Evolutionary conservation across 2,888 invertebrate genomes (phyloP), one percentile per base, ranked within the genome.

Genomic region (Athalia cordata): DNA sequence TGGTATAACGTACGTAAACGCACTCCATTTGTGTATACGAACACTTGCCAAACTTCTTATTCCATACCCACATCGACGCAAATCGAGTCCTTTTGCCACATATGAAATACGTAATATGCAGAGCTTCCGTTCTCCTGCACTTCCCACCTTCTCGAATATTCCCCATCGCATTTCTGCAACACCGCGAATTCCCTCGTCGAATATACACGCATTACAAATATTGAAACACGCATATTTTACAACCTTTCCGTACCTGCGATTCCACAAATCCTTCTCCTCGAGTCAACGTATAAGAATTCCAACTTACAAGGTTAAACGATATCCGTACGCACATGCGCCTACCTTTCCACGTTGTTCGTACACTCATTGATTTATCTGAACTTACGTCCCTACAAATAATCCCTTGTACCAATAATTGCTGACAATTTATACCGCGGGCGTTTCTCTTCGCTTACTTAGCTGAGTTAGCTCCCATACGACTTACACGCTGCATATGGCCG

Each of bases 401-500:
- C 83, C 79, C 83, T 82, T 82, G 83, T 83, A 84, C 81, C 83
- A 82, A 83, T 84, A 84, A 84, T 84, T 83, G 84, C 84, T 81
- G 82, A 83, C 81, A 81, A 83, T 84, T 79, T 84, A 83, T 81
- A 81, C 82, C 80, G 74, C 74, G 78, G 82, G 78, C 77, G 76
- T 66, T 65, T 57, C 29, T 57, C 52, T 57, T 77, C 72, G 15
- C 78, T 65, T 43, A 47, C 29, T 29, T 29, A 29, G 29, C 29
- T 29, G 29, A 29, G 29, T 29, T 29, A 29, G 29, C 29, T 29
- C 29, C 52, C 64, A 61, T 65, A 9, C 66, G 49, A n/a, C 50
- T 43, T 57, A 52, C 66, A 11, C 66, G 57, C 57, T 45, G 66
- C 75, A 52, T 29, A 29, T 29, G 29, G 29, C 29, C 78, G 79